A percentile compares a stretch with the other conserved stretches of the same genome.
These are phyloP conservation scores for Colistium nudipinnis DNA, from an alignment of 2,113 vertebrate genomes.

Conservation along the genomic window DNA sequence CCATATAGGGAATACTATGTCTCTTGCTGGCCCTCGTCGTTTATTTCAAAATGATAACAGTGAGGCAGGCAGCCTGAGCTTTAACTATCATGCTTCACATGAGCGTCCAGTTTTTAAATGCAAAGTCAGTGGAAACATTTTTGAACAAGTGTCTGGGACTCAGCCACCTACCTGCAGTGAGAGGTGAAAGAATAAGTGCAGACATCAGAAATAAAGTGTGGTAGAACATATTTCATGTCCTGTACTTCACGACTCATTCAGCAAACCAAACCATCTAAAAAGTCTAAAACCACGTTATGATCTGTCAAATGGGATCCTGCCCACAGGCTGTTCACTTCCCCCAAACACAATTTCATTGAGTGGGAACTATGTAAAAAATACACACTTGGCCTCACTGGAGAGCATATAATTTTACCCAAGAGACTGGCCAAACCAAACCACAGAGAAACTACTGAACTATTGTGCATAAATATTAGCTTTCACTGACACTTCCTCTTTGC, in stretches of 20 bases:
- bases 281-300: conserved; percentile 11
- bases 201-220: neutral
- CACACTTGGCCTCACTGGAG: conserved; percentile 44
- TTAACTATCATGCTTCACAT: conserved; percentile 56
- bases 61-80: conserved; percentile 58
- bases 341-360: conserved; percentile 33
- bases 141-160: conserved; percentile 18
- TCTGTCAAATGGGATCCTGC: conserved; percentile 21
- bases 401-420: conserved; percentile 17
- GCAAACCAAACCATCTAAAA: neutral
- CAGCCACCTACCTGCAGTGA: conserved; percentile 5
- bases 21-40: conserved; percentile 78
- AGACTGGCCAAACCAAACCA: conserved; percentile 41
- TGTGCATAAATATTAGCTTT: conserved; percentile 17
- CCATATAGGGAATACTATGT: conserved; percentile 95
- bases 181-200: neutral
- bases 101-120: conserved; percentile 51
- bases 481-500: conserved; percentile 22
- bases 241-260: neutral
- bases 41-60: conserved; percentile 85
- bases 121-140: conserved; percentile 5
- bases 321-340: conserved; percentile 12
- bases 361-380: conserved; percentile 58
- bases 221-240: neutral
- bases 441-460: conserved; percentile 23